Evolutionary conservation across 2,888 invertebrate species (phyloP).

Genomic region (Petrolisthes manimaculis): DNA sequence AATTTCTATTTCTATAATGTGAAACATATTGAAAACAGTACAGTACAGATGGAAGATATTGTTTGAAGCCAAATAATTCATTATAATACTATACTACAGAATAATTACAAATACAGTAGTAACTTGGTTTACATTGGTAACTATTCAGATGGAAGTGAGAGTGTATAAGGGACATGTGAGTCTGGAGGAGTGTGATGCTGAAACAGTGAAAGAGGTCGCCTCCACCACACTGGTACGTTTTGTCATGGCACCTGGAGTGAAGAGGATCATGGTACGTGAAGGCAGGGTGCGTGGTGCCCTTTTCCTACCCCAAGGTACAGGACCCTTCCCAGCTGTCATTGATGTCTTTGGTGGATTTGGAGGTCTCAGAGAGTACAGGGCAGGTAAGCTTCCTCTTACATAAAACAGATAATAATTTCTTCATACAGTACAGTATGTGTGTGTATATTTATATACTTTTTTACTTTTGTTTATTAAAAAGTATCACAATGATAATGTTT

Average conservation of each 20-base stretch:
- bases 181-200: slow-evolving; percentile 18
- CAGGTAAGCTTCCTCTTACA: background rate
- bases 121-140: too few species aligned
- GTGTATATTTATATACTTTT: too few species aligned
- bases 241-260: slow-evolving; percentile 45
- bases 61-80: background rate
- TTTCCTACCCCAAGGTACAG: background rate
- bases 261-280: slow-evolving; percentile 33
- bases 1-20: background rate
- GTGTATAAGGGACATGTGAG: background rate
- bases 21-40: background rate
- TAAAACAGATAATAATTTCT: too few species aligned
- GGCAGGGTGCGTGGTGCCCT: background rate
- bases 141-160: background rate
- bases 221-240: slow-evolving; percentile 41
- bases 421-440: too few species aligned
- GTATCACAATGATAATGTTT: too few species aligned
- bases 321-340: slow-evolving; percentile 9
- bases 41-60: background rate
- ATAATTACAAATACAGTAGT: background rate
- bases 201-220: slow-evolving; percentile 19
- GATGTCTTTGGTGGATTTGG: slow-evolving; percentile 10
- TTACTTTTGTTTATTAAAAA: too few species aligned
- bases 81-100: background rate
- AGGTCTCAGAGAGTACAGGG: slow-evolving; percentile 3